Evolutionary conservation across 2,113 vertebrate species (phyloP), one percentile per base, ranked within the genome.

Genomic region (Anoura caudifer): DNA sequence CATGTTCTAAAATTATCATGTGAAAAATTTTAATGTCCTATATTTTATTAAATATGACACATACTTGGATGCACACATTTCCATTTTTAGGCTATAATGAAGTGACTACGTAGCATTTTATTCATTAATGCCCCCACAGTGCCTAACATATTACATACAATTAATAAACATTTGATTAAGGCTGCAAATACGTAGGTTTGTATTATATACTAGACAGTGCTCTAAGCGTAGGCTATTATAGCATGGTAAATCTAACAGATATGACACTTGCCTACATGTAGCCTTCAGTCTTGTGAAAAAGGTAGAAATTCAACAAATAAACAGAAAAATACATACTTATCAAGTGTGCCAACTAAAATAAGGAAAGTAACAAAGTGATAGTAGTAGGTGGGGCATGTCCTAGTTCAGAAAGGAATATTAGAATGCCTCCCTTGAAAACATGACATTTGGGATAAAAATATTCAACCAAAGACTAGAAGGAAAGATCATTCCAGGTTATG

Each of bases 1-100:
- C 36, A 94, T 26, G 17, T 67, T 77, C 17, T 59, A 83, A 38
- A 90, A 91, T 89, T 72, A 79, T n/a, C n/a, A 56, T 59, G 65
- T 75, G 33, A 95, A 84, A 95, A 69, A 6, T 7, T 84, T 84
- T 41, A 81, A 86, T 79, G 31, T 59, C 12, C 19, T n/a, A n/a
- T 83, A 72, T 89, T 95, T 94, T 96, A 89, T 26, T 77, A 89
- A 90, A 89, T 28, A 80, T 69, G 76, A 87, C 70, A 2, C 33
- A 90, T 75, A 83, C 31, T 52, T 90, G 17, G 12, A 86, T 87
- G 10, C 43, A 77, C 2, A 93, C 22, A 93, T 79, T 97, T 91
- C 61, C 73, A 92, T 77, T 95, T 52, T 92, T 4, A 89, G 41
- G 26, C 80, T 94, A 77, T n/a, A 92, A 80, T 63, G 83, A 22